Evolutionary conservation across 2,888 invertebrate species (phyloP), one percentile per base, ranked within the genome.

Genomic region (Athalia rosae): DNA sequence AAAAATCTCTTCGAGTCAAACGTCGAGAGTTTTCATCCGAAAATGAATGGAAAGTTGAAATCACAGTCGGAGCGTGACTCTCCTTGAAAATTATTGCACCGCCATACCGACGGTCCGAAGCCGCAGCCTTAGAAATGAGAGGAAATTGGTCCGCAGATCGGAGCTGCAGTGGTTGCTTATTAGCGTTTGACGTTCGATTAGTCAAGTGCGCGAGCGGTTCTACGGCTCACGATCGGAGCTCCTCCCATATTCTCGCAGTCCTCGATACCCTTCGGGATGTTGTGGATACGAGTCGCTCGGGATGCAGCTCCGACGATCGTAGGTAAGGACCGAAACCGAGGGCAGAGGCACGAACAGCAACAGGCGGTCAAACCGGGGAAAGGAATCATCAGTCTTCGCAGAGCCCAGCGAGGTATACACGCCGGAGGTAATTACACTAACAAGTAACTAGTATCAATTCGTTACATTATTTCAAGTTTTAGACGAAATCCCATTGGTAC

Each of bases 171-270:
- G 85, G 85, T 87, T 85, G 86, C 87, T 88, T 89, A 89, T 88
- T 89, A 88, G 86, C 85, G 85, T 89, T 89, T 89, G 89, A 88
- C 88, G 88, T 86, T 88, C 89, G 88, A 88, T 88, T 85, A 88
- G 87, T 88, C 88, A 88, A 88, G 84, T 84, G 83, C 82, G 82
- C 83, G 81, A 81, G 82, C 61, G 81, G 80, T 82, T 82, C 81
- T 82, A 82, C 82, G 83, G 83, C 84, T 80, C 83, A 82, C 83
- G 82, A 83, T 63, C 80, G 80, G 81, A 79, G 84, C 84, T 84
- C 86, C 86, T 85, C 86, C 85, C 83, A 85, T 85, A 41, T 74
- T 74, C 61, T 43, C 15, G 28, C 28, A 28, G 45, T 71, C 15
- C 45, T 43, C 56, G 56, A 71, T 58, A 58, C 56, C 58, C 28